Percentiles rank a stretch among this genome's conserved stretches.
These are phyloP conservation scores for Podarcis raffonei DNA, from an alignment of 2,113 vertebrate species.

Conservation along the genomic window DNA sequence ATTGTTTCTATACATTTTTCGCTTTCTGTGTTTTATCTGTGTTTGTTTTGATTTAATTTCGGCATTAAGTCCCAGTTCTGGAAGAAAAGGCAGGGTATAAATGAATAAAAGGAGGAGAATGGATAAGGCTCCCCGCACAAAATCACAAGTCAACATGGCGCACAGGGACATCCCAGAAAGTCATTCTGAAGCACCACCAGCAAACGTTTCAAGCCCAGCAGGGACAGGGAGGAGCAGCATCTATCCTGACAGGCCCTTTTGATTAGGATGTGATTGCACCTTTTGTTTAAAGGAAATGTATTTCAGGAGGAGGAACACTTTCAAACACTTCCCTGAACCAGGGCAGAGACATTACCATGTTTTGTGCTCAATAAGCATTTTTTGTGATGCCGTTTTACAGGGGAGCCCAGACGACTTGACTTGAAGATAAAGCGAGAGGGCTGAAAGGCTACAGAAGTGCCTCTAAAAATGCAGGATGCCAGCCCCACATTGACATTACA, in stretches of 20 bases:
- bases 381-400: too few relatives aligned
- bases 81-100: not conserved
- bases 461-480: not conserved
- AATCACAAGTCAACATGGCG: not conserved
- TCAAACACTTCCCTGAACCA: not conserved
- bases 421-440: rapidly evolving
- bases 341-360: not conserved
- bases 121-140: not conserved
- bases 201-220: not conserved
- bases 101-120: not conserved
- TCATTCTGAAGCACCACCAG: not conserved
- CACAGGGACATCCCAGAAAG: not conserved
- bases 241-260: not conserved
- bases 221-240: not conserved
- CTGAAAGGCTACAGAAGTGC: not conserved
- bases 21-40: too few relatives aligned
- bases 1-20: too few relatives aligned
- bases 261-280: not conserved
- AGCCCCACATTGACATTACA: not conserved
- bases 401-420: not conserved
- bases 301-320: not conserved
- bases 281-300: not conserved
- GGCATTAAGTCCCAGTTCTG: not conserved
- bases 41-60: not conserved
- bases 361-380: not conserved